Evolutionary conservation across 2,797 vertebrate species (phyloP), one percentile per base, ranked within the genome.

Genomic region (Manis crassicaudata): DNA sequence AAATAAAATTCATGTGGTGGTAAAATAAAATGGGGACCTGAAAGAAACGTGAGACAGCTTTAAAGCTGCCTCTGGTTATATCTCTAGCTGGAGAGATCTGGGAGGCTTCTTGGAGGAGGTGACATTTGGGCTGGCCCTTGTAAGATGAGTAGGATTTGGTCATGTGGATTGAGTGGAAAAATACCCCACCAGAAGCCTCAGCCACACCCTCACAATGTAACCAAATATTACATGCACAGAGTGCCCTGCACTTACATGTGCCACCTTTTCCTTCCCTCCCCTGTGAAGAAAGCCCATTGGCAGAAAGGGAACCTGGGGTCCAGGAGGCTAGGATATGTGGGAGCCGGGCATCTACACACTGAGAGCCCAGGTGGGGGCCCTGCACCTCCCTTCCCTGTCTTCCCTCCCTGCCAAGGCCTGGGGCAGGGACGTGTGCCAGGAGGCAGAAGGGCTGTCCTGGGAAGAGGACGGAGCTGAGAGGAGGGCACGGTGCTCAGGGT

Each of bases 191-290:
- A 8, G 70, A 65, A 65, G 58, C 27, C 23, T 58, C 65, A 25
- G n/a, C 29, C 25, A 4, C 23, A 29, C 25, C 27, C 29, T 82
- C 43, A 29, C 0, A 0, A 43, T 27, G 23, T 82, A 75, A 58
- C 52, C 88, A 37, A n/a, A 18, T 7, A 23, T 29, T 8, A 29
- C 67, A 58, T 14, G 20, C 32, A 10, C 7, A 0, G 43, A 32
- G 21, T 11, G 25, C 43, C 7, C 9, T 0, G 0, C 3, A 0
- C 73, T 27, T 40, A 6, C 23, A 8, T 20, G n/a, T 11, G 3
- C 81, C 70, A 72, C 35, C 77, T 60, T n/a, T 13, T 80, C 40
- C 72, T 72, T 29, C 2, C 25, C 25, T 32, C 23, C 12, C 40
- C 40, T 25, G 1, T 29, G 2, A 68, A 60, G 60, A 0, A 32